Evolutionary conservation across 2,113 vertebrate genomes (phyloP).

Genomic region (Mobula birostris): DNA sequence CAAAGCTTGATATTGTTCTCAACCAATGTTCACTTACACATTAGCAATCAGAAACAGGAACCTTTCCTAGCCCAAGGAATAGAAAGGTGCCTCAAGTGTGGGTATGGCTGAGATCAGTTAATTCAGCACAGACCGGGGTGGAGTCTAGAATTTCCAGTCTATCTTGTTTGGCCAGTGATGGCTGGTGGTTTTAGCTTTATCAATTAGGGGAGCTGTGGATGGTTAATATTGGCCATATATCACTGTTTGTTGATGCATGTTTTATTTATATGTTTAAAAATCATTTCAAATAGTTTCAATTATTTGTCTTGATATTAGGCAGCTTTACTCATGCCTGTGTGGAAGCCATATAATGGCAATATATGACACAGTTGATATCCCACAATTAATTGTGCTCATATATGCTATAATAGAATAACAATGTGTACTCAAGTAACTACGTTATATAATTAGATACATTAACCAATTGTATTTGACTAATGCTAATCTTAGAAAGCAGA

Average conservation of each 20-base stretch:
- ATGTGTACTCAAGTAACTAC: background rate
- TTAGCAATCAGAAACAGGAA: background rate
- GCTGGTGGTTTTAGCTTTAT: background rate
- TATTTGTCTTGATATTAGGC: slow-evolving; percentile 7
- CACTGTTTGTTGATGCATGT: slow-evolving; percentile 4
- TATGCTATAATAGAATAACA: slow-evolving; percentile 30
- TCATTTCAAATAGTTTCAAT: slow-evolving; percentile 28
- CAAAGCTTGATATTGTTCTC: slow-evolving; percentile 5
- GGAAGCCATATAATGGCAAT: background rate
- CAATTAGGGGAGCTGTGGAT: too few relatives aligned
- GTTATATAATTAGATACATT: background rate
- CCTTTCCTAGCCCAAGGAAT: background rate
- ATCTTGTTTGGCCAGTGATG: background rate
- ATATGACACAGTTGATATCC: background rate
- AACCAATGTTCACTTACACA: background rate
- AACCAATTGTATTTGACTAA: slow-evolving; percentile 11
- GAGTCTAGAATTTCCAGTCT: background rate
- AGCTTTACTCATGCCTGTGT: background rate
- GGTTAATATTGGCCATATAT: slow-evolving; percentile 17
- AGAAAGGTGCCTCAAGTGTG: background rate
- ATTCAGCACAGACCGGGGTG: background rate
- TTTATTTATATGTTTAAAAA: slow-evolving; percentile 30
- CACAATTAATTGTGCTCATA: slow-evolving; percentile 16
- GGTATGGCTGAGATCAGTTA: background rate
- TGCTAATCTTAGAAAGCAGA: slow-evolving; percentile 23